phyloP scores from a whole-genome alignment of 1,140 invertebrate species.

The Acyrthosiphon pisum region DNA sequence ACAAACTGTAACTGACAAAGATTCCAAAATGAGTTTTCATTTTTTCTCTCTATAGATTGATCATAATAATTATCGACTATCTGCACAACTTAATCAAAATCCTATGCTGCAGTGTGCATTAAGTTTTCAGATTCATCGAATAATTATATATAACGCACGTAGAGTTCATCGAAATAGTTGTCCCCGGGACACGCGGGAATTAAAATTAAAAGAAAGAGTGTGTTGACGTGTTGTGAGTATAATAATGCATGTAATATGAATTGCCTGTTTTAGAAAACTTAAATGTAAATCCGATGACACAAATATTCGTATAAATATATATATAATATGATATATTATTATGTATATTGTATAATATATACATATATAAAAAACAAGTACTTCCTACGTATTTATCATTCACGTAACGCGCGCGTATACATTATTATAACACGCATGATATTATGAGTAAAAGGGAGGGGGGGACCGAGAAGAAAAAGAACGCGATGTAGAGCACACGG shows the following conservation, averaged over 20 bases:
- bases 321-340: neutral
- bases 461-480: neutral
- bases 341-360: too few relatives aligned
- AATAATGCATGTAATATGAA: neutral
- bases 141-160: neutral
- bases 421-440: neutral
- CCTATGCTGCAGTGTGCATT: neutral
- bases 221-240: neutral
- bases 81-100: neutral
- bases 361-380: neutral
- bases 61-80: slow-evolving; percentile 3
- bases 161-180: neutral
- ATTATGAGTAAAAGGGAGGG: neutral
- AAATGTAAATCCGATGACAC: slow-evolving; percentile 8
- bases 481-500: neutral
- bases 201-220: neutral
- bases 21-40: slow-evolving; percentile 42
- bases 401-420: neutral
- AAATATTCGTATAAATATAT: neutral
- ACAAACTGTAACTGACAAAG: neutral
- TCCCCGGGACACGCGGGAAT: neutral
- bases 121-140: neutral
- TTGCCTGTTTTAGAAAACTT: neutral
- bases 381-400: slow-evolving; percentile 16
- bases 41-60: slow-evolving; percentile 13